Conservation (phyloP, 2,797 vertebrate genomes). For the Bradypodion pumilum region DNA sequence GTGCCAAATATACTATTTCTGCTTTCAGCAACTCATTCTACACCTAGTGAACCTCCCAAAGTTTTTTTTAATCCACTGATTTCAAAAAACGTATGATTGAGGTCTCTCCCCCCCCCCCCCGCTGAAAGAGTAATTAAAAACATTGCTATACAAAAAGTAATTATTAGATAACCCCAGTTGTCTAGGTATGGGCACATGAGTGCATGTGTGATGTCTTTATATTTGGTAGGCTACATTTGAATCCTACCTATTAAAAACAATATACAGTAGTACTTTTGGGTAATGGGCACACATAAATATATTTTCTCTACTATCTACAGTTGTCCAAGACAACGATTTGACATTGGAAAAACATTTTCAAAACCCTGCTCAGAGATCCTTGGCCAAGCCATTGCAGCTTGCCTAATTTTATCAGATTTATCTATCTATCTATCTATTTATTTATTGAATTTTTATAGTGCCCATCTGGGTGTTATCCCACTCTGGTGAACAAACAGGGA, state of each 20-base stretch:
- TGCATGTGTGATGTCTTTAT: too few species aligned
- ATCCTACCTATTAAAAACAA: not conserved
- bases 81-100: not conserved
- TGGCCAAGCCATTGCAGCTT: not conserved
- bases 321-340: not conserved
- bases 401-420: not conserved
- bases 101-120: not conserved
- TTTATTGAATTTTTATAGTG: too few species aligned
- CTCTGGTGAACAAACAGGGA: too few species aligned
- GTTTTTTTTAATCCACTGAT: not conserved
- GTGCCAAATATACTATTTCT: not conserved
- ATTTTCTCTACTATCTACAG: not conserved
- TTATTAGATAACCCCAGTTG: not conserved
- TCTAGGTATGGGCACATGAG: too few species aligned
- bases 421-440: too few species aligned
- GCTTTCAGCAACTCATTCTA: not conserved
- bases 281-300: not conserved
- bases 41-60: not conserved
- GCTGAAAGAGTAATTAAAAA: not conserved
- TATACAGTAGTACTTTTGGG: not conserved
- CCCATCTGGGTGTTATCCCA: too few species aligned
- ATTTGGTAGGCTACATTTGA: not conserved
- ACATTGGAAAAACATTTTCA: not conserved
- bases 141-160: not conserved
- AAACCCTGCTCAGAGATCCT: not conserved